These are phyloP conservation scores for Manis pentadactyla DNA, from an alignment of 2,797 vertebrate genomes.

Conservation along the genomic window DNA sequence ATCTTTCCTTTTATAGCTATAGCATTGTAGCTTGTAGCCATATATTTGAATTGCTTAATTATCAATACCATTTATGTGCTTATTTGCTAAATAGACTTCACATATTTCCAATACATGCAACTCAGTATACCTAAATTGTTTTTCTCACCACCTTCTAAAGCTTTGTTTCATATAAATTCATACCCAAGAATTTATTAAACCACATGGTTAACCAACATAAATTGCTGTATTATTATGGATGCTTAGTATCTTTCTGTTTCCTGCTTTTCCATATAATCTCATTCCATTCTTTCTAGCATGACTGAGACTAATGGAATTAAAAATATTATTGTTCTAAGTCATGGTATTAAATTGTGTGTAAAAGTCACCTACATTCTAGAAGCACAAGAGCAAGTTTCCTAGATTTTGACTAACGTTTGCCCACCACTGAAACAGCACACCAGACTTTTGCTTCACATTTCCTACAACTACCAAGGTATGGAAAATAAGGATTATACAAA, in stretches of 20 bases:
- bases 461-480: background rate
- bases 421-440: background rate
- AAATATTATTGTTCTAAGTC: background rate
- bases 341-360: background rate
- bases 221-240: background rate
- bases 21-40: background rate
- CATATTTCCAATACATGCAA: background rate
- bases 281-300: background rate
- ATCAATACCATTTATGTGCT: background rate
- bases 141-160: slow-evolving; percentile 3
- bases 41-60: background rate
- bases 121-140: background rate
- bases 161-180: background rate
- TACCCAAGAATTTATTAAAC: background rate
- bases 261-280: background rate
- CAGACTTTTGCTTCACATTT: background rate
- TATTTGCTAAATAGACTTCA: background rate
- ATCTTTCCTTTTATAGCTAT: background rate
- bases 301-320: background rate
- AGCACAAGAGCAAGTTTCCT: background rate
- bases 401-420: background rate
- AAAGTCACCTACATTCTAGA: slow-evolving; percentile 3
- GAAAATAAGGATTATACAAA: background rate
- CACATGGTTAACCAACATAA: background rate
- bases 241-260: background rate